A percentile compares a stretch with the other conserved stretches of the same genome.
Evolutionary conservation across 2,888 invertebrate species (phyloP).

Genomic region (Glyphotaelius pellucidus): DNA sequence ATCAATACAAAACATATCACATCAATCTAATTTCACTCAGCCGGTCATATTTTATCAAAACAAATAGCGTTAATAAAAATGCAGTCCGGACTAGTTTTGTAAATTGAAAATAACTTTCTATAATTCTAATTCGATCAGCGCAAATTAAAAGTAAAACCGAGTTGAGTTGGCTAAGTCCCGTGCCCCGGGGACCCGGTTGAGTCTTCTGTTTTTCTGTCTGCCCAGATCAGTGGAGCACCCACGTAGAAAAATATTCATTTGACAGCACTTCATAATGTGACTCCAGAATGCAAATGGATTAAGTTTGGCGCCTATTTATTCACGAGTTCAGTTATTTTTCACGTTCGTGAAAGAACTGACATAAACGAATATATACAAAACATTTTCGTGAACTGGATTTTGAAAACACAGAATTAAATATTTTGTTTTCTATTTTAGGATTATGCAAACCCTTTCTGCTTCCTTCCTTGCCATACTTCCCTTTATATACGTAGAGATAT

Average conservation of each 20-base stretch:
- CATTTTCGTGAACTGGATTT: too few species aligned
- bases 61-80: background rate
- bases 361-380: too few species aligned
- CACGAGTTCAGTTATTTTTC: too few species aligned
- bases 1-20: background rate
- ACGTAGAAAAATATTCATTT: constrained; percentile 33
- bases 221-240: constrained; percentile 39
- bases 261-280: constrained; percentile 21
- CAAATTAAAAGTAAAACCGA: constrained; percentile 11
- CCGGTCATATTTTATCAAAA: background rate
- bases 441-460: too few species aligned
- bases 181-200: background rate
- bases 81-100: background rate
- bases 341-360: too few species aligned
- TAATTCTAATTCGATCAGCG: constrained; percentile 35
- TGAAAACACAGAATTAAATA: too few species aligned
- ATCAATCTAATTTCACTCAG: background rate
- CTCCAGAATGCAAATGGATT: background rate
- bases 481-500: too few species aligned
- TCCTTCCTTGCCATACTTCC: too few species aligned
- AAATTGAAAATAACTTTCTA: constrained; percentile 32
- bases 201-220: constrained; percentile 18
- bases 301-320: background rate
- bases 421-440: too few species aligned
- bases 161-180: background rate